Conservation (phyloP, 1,140 invertebrate species). For the Drosophila pseudoananassae region DNA sequence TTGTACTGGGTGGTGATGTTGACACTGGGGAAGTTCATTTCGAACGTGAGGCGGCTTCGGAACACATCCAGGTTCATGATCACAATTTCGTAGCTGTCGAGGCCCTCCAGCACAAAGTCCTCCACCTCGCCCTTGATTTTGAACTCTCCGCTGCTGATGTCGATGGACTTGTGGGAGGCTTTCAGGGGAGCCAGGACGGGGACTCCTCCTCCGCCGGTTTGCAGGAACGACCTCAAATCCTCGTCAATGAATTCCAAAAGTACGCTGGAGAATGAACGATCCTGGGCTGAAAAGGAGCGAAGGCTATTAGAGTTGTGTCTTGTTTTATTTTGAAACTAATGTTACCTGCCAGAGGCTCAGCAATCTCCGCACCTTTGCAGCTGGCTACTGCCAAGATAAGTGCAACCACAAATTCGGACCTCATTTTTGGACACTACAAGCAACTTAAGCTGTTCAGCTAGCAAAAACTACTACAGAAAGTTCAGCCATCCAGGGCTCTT, state of each 20-base stretch:
- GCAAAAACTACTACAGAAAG: constrained; percentile 14
- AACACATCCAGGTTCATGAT: constrained; percentile 37
- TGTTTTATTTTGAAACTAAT: too few relatives aligned
- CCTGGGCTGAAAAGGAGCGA: constrained; percentile 33
- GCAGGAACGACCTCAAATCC: constrained; percentile 44
- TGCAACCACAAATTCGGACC: constrained; percentile 47
- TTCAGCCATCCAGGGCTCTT: constrained; percentile 23
- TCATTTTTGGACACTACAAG: constrained; percentile 51
- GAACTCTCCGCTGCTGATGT: constrained; percentile 45
- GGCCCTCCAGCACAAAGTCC: constrained; percentile 50
- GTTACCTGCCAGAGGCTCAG: constrained; percentile 53
- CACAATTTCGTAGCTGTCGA: constrained; percentile 62
- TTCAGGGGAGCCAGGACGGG: constrained; percentile 64
- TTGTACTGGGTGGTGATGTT: constrained; percentile 63
- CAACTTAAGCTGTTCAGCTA: constrained; percentile 9
- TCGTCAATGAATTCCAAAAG: constrained; percentile 48
- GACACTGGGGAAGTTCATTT: constrained; percentile 55
- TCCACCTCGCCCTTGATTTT: constrained; percentile 38
- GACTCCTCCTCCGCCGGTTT: constrained; percentile 60
- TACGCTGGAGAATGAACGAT: constrained; percentile 57
- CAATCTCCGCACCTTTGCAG: constrained; percentile 39
- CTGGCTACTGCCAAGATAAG: constrained; percentile 44
- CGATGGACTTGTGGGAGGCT: constrained; percentile 34
- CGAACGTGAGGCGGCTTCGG: constrained; percentile 36
- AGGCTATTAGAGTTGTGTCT: background rate